These are phyloP conservation scores for Pholis gunnellus DNA, from an alignment of 2,113 vertebrate genomes.

Conservation along the genomic window DNA sequence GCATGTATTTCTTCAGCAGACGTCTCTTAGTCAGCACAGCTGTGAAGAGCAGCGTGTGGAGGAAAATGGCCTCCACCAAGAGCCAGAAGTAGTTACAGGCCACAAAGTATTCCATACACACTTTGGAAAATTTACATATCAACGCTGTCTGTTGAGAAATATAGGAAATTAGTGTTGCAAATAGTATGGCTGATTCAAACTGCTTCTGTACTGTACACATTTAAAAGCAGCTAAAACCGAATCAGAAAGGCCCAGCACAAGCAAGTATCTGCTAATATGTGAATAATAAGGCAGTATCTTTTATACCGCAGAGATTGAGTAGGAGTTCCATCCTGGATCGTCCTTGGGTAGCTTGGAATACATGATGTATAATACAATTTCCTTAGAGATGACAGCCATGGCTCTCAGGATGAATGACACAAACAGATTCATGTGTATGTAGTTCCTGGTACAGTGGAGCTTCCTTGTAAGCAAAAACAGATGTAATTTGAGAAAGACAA, in stretches of 20 bases:
- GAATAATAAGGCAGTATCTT: not conserved
- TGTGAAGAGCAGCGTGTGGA: constrained; percentile 89
- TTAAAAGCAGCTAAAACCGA: too few relatives aligned
- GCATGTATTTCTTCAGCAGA: constrained; percentile 89
- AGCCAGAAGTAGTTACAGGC: constrained; percentile 95
- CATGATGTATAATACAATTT: constrained; percentile 81
- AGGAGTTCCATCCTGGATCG: constrained; percentile 89
- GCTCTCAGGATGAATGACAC: constrained; percentile 94
- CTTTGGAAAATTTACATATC: constrained; percentile 88
- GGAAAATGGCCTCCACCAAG: constrained; percentile 94
- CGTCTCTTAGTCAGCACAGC: constrained; percentile 87
- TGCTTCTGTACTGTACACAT: not conserved
- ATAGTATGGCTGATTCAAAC: not conserved
- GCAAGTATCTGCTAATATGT: not conserved
- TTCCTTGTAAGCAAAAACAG: constrained; percentile 85
- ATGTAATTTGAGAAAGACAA: constrained; percentile 29
- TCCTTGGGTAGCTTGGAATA: constrained; percentile 85
- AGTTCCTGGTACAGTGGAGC: constrained; percentile 97
- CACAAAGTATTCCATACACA: constrained; percentile 94
- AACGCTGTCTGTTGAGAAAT: constrained; percentile 76
- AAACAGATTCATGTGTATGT: constrained; percentile 98
- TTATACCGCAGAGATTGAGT: constrained; percentile 85
- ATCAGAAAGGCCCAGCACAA: too few relatives aligned
- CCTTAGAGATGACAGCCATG: constrained; percentile 88
- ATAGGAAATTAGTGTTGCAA: not conserved